A percentile compares a stretch with the other conserved stretches of the same genome.
These are phyloP conservation scores for Drosophila nigromelanica DNA, from an alignment of 1,140 invertebrate species.

Conservation along the genomic window DNA sequence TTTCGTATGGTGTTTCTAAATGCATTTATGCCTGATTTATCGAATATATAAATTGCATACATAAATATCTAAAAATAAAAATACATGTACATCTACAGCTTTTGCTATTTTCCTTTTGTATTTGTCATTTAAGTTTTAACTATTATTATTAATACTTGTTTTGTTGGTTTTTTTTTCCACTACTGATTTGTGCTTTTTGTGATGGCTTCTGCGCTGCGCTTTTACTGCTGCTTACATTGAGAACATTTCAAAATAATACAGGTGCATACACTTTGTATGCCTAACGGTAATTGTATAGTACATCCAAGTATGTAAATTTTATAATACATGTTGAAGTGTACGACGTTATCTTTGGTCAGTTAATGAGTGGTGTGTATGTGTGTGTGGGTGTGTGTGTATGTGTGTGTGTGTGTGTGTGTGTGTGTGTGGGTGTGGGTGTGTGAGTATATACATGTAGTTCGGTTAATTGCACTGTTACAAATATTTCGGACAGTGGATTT, in stretches of 20 bases:
- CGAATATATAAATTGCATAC: constrained; percentile 76
- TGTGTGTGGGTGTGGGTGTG: constrained; percentile 23
- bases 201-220: constrained; percentile 74
- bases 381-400: constrained; percentile 7
- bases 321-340: constrained; percentile 50
- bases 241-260: constrained; percentile 44
- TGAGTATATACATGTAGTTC: constrained; percentile 66
- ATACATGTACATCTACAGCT: constrained; percentile 69
- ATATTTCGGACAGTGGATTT: constrained; percentile 37
- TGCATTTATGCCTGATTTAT: constrained; percentile 77
- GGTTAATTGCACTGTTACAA: constrained; percentile 38
- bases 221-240: constrained; percentile 60
- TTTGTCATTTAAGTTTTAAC: constrained; percentile 20
- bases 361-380: constrained; percentile 45
- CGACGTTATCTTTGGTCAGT: constrained; percentile 67
- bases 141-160: constrained; percentile 46
- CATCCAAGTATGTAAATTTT: constrained; percentile 31
- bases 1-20: constrained; percentile 60
- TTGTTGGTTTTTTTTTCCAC: constrained; percentile 32
- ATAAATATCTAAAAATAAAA: constrained; percentile 78
- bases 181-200: constrained; percentile 79
- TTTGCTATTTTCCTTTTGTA: constrained; percentile 32
- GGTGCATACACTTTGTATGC: constrained; percentile 28
- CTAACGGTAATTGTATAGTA: constrained; percentile 21
- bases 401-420: constrained; percentile 29